Conservation (phyloP, 1,140 invertebrate species). For the Drosophila repletoides region DNA sequence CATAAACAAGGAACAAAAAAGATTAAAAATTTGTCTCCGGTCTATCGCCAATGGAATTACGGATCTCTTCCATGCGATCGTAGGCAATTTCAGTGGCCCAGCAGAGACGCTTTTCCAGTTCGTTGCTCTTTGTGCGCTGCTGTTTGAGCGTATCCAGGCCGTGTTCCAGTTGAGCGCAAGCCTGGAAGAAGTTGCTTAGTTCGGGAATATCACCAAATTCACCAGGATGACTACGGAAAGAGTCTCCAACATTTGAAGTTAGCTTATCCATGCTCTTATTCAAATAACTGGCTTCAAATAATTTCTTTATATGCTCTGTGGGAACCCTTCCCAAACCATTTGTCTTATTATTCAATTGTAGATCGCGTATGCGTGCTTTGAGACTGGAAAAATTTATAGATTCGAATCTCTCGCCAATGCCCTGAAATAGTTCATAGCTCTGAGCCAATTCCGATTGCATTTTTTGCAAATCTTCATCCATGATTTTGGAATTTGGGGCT, state of each 20-base stretch:
- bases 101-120: conserved; percentile 60
- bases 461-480: conserved; percentile 64
- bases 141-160: conserved; percentile 62
- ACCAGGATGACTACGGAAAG: conserved; percentile 71
- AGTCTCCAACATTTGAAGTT: conserved; percentile 49
- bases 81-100: conserved; percentile 66
- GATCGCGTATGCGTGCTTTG: conserved; percentile 62
- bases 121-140: conserved; percentile 51
- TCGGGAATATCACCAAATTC: conserved; percentile 81
- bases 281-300: conserved; percentile 51
- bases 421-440: conserved; percentile 70
- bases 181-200: conserved; percentile 66
- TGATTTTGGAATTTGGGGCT: conserved; percentile 34
- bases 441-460: conserved; percentile 63
- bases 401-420: conserved; percentile 66
- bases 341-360: conserved; percentile 48
- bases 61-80: conserved; percentile 71
- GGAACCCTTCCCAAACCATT: conserved; percentile 41
- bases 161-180: conserved; percentile 69
- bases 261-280: conserved; percentile 62
- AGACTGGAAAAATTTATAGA: conserved; percentile 58
- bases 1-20: background rate
- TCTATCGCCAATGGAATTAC: conserved; percentile 46
- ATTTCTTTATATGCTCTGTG: conserved; percentile 50
- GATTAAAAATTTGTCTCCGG: conserved; percentile 55